phyloP scores from a whole-genome alignment of 1,140 invertebrate species.

The Drosophila pallidifrons region DNA sequence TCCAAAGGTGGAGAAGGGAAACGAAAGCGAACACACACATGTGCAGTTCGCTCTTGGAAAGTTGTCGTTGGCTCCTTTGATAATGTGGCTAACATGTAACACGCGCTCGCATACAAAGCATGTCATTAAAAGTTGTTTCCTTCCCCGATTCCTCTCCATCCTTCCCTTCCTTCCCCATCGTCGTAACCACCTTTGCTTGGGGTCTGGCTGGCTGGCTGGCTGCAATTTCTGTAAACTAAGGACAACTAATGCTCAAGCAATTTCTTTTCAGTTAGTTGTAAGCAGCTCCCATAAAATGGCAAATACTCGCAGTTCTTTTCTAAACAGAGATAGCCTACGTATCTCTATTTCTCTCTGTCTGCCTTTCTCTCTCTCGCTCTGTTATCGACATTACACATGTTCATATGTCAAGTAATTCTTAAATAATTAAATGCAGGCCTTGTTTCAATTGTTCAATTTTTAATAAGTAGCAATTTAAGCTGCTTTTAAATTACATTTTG shows the following conservation, averaged over 20 bases:
- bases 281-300: constrained; percentile 23
- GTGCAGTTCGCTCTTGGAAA: constrained; percentile 37
- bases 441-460: background rate
- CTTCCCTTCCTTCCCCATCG: too few relatives aligned
- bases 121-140: constrained; percentile 74
- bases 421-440: constrained; percentile 1
- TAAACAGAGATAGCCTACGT: too few relatives aligned
- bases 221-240: constrained; percentile 36
- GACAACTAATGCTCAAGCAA: constrained; percentile 52
- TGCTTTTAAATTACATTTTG: background rate
- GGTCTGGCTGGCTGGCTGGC: constrained; percentile 2
- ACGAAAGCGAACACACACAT: background rate
- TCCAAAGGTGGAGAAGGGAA: background rate
- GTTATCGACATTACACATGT: background rate
- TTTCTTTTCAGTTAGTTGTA: constrained; percentile 42
- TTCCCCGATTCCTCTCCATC: background rate
- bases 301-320: constrained; percentile 3
- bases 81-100: constrained; percentile 75
- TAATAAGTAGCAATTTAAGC: background rate
- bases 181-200: background rate
- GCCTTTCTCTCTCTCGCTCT: too few relatives aligned
- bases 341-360: too few relatives aligned
- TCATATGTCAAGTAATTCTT: background rate
- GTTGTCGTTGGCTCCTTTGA: constrained; percentile 67
- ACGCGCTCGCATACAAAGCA: constrained; percentile 78